Evolutionary conservation across 1,140 invertebrate genomes (phyloP), one percentile per base, ranked within the genome.

Genomic region (Drosophila pallidifrons): DNA sequence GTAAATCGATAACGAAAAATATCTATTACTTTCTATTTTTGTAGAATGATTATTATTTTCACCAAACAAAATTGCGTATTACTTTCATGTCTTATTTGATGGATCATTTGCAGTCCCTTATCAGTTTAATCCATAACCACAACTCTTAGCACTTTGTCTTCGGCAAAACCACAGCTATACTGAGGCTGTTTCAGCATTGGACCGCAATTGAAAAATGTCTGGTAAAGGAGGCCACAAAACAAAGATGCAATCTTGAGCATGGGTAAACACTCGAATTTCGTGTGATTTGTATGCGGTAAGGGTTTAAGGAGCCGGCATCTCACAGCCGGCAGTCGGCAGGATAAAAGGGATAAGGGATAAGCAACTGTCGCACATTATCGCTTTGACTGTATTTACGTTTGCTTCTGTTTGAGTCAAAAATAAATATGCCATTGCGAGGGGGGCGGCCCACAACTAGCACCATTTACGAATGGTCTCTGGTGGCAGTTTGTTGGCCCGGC

Each of bases 341-440:
- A 35, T 63, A 32, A 60, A 28, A 59, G 58, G 59, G 43, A 41
- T 59, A 38, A 49, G 38, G 54, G 71, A 75, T 82, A 79, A 79
- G 66, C 76, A 81, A 66, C 83, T 64, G 64, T 69, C 55, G 64
- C 77, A 73, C 77, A 68, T 79, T 81, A 77, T 79, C 77, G 79
- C 79, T 79, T 76, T 66, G 63, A 69, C 63, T 68, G 64, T 65
- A 61, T 65, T 59, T 67, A 38, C 69, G 60, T 35, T 54, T 61
- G 16, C 10, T 13, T 51, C 8, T 32, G 28, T 16, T 28, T n/a
- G 47, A 61, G 8, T 16, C 60, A 64, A 89, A 87, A 87, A 86
- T 79, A 87, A 88, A 88, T 87, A 88, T 77, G 77, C 70, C 77
- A 72, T 81, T 85, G 78, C 70, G 35, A 41, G 45, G 64, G 66